Conservation (phyloP, 2,113 vertebrate species). For the Camelus dromedarius region DNA sequence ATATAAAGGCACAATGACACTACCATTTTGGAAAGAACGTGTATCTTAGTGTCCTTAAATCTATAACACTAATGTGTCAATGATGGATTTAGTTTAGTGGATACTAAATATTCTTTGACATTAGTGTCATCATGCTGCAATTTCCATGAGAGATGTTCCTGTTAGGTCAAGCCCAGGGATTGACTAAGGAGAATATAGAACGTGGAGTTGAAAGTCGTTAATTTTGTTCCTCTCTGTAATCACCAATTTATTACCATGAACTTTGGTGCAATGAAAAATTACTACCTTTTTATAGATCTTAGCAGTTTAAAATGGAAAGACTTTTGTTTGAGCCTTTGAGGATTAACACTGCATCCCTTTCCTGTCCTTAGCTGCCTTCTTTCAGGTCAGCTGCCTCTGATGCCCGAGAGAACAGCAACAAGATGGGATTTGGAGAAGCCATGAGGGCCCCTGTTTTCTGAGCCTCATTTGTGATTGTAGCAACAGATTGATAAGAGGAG, state of each 20-base stretch:
- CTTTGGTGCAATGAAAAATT: conserved; percentile 44
- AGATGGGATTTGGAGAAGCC: background rate
- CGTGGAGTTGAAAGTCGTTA: conserved; percentile 3
- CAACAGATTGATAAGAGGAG: background rate
- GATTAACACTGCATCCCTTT: background rate
- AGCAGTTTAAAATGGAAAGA: conserved; percentile 4
- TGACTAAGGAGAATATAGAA: conserved; percentile 17
- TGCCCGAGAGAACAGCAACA: background rate
- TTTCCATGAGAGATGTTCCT: background rate
- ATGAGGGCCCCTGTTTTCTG: background rate
- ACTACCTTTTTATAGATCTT: conserved; percentile 12
- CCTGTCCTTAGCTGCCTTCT: background rate
- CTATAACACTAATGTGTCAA: background rate
- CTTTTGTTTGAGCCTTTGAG: background rate
- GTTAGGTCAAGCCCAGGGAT: background rate
- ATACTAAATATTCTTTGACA: background rate
- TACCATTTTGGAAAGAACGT: background rate
- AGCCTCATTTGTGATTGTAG: background rate
- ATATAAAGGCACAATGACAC: conserved; percentile 26
- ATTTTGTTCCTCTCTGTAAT: conserved; percentile 34
- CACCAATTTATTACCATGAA: conserved; percentile 30
- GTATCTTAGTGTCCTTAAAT: background rate
- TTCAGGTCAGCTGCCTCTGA: background rate
- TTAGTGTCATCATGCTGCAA: background rate
- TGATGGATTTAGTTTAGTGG: background rate